A percentile compares a stretch with the other conserved stretches of the same genome.
Conservation (phyloP, 2,888 invertebrate species). For the Apamea monoglypha region DNA sequence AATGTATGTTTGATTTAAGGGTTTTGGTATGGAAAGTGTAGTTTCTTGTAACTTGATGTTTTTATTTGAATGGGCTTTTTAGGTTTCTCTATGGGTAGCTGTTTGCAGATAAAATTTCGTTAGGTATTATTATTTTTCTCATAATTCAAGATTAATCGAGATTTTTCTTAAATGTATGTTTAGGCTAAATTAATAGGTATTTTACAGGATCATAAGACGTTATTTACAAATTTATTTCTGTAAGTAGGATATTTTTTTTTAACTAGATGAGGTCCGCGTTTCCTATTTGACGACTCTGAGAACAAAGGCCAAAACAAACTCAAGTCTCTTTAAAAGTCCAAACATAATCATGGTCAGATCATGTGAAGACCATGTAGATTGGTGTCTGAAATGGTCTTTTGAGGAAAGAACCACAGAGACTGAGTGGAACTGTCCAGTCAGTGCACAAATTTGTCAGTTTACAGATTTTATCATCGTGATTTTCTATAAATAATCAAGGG, state of each 20-base stretch:
- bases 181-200: background rate
- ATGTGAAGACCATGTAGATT: background rate
- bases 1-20: conserved; percentile 11
- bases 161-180: background rate
- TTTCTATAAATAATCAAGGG: background rate
- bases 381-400: background rate
- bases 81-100: background rate
- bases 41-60: conserved; percentile 1
- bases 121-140: background rate
- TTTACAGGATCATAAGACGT: too few species aligned
- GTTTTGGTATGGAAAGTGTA: background rate
- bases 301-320: background rate
- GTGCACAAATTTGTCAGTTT: too few species aligned
- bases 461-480: background rate
- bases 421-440: too few species aligned
- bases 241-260: background rate
- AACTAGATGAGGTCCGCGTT: too few species aligned
- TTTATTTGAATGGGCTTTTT: background rate
- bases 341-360: background rate
- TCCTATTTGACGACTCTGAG: too few species aligned
- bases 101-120: background rate
- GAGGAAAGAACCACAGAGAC: background rate
- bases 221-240: background rate
- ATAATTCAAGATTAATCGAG: background rate
- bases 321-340: background rate